Conservation (phyloP, 2,113 vertebrate species). For the Cinclus mexicanus region DNA sequence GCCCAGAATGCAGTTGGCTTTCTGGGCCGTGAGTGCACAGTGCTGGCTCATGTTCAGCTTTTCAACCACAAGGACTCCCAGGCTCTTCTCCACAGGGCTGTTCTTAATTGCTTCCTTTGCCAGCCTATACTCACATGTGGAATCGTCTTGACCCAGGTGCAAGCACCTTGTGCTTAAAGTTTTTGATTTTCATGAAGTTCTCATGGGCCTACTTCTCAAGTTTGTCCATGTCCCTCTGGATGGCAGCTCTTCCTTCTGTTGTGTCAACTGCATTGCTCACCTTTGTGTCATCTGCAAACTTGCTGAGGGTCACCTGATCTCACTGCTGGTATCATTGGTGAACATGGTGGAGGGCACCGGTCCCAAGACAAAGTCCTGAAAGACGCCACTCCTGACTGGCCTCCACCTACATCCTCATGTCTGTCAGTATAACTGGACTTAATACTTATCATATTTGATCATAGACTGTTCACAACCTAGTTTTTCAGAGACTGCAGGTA, state of each 20-base stretch:
- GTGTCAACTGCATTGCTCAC: not conserved
- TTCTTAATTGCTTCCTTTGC: not conserved
- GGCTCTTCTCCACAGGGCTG: not conserved
- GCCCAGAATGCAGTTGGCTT: not conserved
- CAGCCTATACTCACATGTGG: not conserved
- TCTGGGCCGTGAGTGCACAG: not conserved
- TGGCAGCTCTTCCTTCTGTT: not conserved
- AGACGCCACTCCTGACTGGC: not conserved
- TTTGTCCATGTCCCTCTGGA: not conserved
- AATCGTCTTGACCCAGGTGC: not conserved
- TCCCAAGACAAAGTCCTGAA: not conserved
- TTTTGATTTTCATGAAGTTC: not conserved
- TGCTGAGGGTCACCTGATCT: not conserved
- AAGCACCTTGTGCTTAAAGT: not conserved
- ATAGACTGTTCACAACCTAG: not conserved
- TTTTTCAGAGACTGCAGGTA: not conserved
- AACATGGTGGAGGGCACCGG: rapidly evolving
- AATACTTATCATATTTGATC: not conserved
- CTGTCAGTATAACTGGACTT: not conserved
- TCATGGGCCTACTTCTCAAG: not conserved
- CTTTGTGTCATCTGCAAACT: not conserved
- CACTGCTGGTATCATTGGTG: not conserved
- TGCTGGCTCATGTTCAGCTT: not conserved
- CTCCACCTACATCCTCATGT: not conserved
- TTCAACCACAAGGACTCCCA: not conserved